Percentiles rank a stretch among this genome's conserved stretches.
Evolutionary conservation across 2,888 invertebrate genomes (phyloP).

Genomic region (Pristionchus maxplancki): DNA sequence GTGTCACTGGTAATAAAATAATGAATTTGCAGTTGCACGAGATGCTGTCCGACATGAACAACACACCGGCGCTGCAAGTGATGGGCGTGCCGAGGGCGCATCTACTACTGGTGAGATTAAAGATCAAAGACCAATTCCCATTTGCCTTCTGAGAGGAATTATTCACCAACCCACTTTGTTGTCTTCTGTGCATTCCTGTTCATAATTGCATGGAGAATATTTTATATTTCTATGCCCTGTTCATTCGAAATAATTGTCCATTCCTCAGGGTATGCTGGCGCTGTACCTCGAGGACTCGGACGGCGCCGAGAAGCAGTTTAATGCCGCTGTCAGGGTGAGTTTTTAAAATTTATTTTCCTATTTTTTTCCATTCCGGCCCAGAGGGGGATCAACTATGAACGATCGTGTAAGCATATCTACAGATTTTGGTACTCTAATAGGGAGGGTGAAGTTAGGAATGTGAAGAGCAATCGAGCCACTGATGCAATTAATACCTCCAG

Average conservation of each 20-base stretch:
- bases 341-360: background rate
- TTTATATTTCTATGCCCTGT: too few relatives aligned
- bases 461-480: too few relatives aligned
- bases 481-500: too few relatives aligned
- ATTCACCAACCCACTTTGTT: too few relatives aligned
- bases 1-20: too few relatives aligned
- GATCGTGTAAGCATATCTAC: too few relatives aligned
- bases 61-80: background rate
- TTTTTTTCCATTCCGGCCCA: too few relatives aligned
- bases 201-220: too few relatives aligned
- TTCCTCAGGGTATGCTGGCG: slow-evolving; percentile 11
- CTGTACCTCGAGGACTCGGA: slow-evolving; percentile 44
- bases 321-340: slow-evolving; percentile 31
- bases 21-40: slow-evolving; percentile 8
- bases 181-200: background rate
- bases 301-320: slow-evolving; percentile 37
- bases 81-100: slow-evolving; percentile 29
- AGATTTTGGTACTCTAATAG: too few relatives aligned
- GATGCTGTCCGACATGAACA: slow-evolving; percentile 39
- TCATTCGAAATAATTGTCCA: background rate
- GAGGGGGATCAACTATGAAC: too few relatives aligned
- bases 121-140: background rate
- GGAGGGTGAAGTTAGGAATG: too few relatives aligned
- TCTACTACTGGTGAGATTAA: slow-evolving; percentile 27
- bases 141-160: background rate